Percentiles rank a stretch among this genome's conserved stretches.
phyloP scores from a whole-genome alignment of 2,113 vertebrate genomes.

The Apodemus speciosus region DNA sequence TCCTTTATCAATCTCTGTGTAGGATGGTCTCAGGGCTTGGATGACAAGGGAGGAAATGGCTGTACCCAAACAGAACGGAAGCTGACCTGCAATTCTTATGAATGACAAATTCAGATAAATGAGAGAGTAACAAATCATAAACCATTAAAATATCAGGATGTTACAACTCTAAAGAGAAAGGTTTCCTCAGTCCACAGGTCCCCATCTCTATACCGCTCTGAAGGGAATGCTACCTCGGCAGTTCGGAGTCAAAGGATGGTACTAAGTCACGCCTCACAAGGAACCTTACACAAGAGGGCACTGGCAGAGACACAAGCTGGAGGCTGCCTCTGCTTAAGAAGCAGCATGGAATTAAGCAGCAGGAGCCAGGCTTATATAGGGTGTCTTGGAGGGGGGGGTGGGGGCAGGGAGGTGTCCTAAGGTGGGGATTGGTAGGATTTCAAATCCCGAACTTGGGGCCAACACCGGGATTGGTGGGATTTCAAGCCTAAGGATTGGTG shows the following conservation, averaged over 20 bases:
- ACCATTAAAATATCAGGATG: background rate
- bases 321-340: background rate
- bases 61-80: background rate
- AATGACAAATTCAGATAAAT: background rate
- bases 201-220: background rate
- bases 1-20: background rate
- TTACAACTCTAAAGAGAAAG: background rate
- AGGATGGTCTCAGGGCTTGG: background rate
- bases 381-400: background rate
- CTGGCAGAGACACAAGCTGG: background rate
- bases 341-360: background rate
- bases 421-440: background rate
- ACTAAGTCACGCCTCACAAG: background rate
- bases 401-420: too few species aligned
- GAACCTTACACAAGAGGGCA: background rate
- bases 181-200: background rate
- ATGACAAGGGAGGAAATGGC: background rate
- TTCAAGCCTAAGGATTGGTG: background rate
- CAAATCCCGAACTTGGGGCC: background rate
- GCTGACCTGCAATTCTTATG: background rate
- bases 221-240: background rate
- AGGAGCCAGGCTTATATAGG: background rate
- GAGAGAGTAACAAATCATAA: background rate
- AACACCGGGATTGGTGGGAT: background rate
- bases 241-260: background rate